Evolutionary conservation across 1,140 invertebrate species (phyloP), one percentile per base, ranked within the genome.

Genomic region (Ips typographus): DNA sequence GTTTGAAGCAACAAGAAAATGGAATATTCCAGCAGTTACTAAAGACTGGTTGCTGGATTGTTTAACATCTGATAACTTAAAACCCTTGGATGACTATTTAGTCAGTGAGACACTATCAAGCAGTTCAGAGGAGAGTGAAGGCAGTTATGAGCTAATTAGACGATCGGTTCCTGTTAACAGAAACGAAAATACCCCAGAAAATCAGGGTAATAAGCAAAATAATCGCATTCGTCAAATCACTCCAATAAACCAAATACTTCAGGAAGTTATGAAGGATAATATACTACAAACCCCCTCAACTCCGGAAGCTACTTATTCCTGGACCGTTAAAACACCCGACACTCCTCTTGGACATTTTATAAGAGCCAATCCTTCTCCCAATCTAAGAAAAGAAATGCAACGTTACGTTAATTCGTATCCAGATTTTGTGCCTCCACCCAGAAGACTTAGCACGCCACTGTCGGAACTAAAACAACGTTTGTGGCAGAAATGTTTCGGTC

Each of bases 1-100:
- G 78, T 96, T 94, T 80, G 79, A 81, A 43, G 94, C 92, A 5
- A 92, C 94, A 1, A 79, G 92, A 1, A 93, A 92, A 77, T 97
- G 94, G 94, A 85, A 85, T 22, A 77, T 94, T 58, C 92, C 86
- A 1, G 90, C 90, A 38, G 87, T 96, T 1, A 87, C 77, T 1
- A 86, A 88, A 39, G 80, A 88, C 8, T 97, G 94, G 94, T 76
- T 97, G 40, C 77, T 91, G 44, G 82, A 84, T 38, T 95, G 93
- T 81, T 87, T 87, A 4, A 22, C 22, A 22, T 68, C 62, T 53
- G 70, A 51, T 2, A 68, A 63, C 1, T 65, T 56, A 37, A 78
- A 84, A 2, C 81, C 89, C 2, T 76, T 84, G 41, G 90, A 90
- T 73, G 77, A 76, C 0, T 75, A 80, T 0, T 90, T 85, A 77